phyloP scores from a whole-genome alignment of 1,140 invertebrate species.

The Drosophila pseudoobscura region DNA sequence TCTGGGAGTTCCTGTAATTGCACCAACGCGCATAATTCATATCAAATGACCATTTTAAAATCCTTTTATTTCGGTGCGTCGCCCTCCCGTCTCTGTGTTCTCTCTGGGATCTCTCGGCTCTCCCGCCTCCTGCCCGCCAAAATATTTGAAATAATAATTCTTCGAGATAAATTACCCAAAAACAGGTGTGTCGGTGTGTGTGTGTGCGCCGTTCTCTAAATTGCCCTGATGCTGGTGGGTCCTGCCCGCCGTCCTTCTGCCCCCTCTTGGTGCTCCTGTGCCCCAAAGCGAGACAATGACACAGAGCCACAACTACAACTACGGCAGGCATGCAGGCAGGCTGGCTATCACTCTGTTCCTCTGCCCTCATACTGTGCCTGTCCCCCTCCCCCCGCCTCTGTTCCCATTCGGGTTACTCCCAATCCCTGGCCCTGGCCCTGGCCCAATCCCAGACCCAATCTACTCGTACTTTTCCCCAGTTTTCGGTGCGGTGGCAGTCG shows the following conservation, averaged over 20 bases:
- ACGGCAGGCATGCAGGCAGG: constrained; percentile 11
- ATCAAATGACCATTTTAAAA: constrained; percentile 83
- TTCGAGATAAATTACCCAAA: constrained; percentile 83
- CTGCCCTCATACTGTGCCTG: constrained; percentile 3
- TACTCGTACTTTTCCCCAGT: constrained; percentile 9
- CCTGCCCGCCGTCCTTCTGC: constrained; percentile 9
- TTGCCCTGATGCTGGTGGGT: constrained; percentile 59
- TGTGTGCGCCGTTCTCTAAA: constrained; percentile 67
- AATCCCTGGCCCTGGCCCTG: constrained; percentile 4
- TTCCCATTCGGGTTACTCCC: constrained; percentile 32
- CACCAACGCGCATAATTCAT: constrained; percentile 83
- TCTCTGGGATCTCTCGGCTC: constrained; percentile 3
- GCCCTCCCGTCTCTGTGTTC: constrained; percentile 12
- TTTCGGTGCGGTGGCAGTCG: constrained; percentile 53
- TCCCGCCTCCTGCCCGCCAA: constrained; percentile 46
- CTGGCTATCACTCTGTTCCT: constrained; percentile 35
- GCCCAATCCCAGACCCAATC: not conserved
- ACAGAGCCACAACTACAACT: constrained; percentile 66
- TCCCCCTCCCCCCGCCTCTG: constrained; percentile 3
- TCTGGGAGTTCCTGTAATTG: constrained; percentile 72
- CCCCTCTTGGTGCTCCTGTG: constrained; percentile 14
- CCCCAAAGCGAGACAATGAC: constrained; percentile 71
- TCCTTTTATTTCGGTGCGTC: constrained; percentile 81
- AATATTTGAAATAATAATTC: constrained; percentile 84
- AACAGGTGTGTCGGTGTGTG: constrained; percentile 73